Conservation (phyloP, 2,113 vertebrate genomes). For the Laticauda colubrina region DNA sequence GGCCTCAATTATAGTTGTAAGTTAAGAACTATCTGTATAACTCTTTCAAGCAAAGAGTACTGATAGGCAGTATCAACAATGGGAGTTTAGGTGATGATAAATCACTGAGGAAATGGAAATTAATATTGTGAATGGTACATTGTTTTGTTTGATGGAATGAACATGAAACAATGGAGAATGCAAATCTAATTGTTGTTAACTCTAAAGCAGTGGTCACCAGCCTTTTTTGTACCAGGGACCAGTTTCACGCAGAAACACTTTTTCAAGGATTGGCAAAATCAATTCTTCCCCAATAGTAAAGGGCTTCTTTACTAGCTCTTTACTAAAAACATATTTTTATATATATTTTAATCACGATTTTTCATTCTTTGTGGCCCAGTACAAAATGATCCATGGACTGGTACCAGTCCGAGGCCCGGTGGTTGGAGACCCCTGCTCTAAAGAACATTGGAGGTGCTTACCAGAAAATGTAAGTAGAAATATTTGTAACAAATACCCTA, state of each 20-base stretch:
- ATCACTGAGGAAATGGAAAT: conserved; percentile 20
- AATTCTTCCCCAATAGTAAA: too few relatives aligned
- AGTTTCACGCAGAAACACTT: too few relatives aligned
- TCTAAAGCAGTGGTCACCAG: background rate
- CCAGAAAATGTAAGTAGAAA: conserved; percentile 9
- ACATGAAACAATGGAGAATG: conserved; percentile 15
- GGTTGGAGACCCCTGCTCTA: background rate
- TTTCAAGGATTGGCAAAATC: too few relatives aligned
- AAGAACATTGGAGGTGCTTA: background rate
- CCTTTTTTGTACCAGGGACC: too few relatives aligned
- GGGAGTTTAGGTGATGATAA: conserved; percentile 42
- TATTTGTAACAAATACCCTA: background rate
- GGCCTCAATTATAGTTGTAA: background rate
- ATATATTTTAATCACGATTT: too few relatives aligned
- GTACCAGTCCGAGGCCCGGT: too few relatives aligned
- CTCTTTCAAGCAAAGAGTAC: conserved; percentile 30
- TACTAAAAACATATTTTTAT: too few relatives aligned
- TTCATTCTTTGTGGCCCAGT: too few relatives aligned
- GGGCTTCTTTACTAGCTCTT: too few relatives aligned
- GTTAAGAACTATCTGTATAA: background rate
- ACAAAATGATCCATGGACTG: too few relatives aligned
- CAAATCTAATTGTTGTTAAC: conserved; percentile 10
- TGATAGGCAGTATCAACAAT: conserved; percentile 46
- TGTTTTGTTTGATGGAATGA: conserved; percentile 1
- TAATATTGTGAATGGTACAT: conserved; percentile 16